A percentile compares a stretch with the other conserved stretches of the same genome.
phyloP scores from a whole-genome alignment of 53 echinoderm and acorn worm species.

The Luidia sarsii region DNA sequence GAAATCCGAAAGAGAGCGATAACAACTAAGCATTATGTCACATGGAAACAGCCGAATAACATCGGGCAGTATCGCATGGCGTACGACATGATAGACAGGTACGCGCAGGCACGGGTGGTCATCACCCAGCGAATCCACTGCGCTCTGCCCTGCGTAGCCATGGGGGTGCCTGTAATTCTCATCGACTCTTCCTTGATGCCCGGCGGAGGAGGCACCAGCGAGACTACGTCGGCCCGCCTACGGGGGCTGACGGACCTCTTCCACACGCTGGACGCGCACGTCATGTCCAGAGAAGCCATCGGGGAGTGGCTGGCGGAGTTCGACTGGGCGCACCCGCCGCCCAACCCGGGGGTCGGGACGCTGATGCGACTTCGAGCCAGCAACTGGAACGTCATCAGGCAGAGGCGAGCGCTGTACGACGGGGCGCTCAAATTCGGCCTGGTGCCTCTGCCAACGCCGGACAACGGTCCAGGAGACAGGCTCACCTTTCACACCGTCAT shows the following conservation, averaged over 20 bases:
- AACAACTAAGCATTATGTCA: neutral
- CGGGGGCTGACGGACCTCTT: slow-evolving; percentile 8
- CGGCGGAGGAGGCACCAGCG: neutral
- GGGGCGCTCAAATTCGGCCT: too few relatives aligned
- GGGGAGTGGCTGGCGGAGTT: slow-evolving; percentile 8
- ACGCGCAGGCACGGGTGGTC: neutral
- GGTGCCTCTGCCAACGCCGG: too few relatives aligned
- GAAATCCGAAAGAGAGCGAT: neutral
- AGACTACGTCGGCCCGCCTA: neutral
- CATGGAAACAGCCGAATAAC: too few relatives aligned
- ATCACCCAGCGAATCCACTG: slow-evolving; percentile 13
- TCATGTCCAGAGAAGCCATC: neutral
- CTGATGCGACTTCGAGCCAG: neutral
- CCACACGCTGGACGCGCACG: neutral
- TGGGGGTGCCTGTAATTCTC: slow-evolving; percentile 24
- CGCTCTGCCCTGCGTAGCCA: slow-evolving; percentile 25
- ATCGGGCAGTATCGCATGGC: neutral
- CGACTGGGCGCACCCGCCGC: slow-evolving; percentile 6
- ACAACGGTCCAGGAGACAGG: too few relatives aligned
- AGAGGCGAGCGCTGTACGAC: too few relatives aligned
- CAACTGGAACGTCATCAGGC: slow-evolving; percentile 17
- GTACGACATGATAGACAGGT: neutral
- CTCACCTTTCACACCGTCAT: too few relatives aligned
- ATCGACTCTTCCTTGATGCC: neutral
- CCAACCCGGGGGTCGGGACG: neutral